Evolutionary conservation across 2,797 vertebrate genomes (phyloP).

Genomic region (Hapalemur alaotrensis): DNA sequence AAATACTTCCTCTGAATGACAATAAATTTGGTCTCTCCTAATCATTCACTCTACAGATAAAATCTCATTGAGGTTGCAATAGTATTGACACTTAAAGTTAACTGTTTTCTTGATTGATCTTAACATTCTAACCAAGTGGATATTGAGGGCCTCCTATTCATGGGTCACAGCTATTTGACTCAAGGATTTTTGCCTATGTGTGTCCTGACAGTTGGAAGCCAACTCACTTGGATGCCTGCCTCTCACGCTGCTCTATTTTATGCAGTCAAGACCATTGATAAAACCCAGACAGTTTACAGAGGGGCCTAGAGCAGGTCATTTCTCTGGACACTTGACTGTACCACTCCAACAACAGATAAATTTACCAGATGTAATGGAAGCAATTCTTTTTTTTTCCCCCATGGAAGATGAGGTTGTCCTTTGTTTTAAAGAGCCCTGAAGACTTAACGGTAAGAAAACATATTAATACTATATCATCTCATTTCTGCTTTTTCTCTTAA

Average conservation of each 20-base stretch:
- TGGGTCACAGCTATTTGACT: neutral
- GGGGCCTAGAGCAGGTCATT: constrained; percentile 11
- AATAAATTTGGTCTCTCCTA: constrained; percentile 70
- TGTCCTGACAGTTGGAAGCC: constrained; percentile 12
- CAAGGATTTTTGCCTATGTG: neutral
- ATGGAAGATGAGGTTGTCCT: neutral
- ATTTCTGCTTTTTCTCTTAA: neutral
- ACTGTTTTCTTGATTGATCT: constrained; percentile 48
- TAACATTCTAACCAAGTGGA: constrained; percentile 7
- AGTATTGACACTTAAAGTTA: constrained; percentile 19
- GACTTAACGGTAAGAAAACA: neutral
- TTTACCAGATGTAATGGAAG: constrained; percentile 55
- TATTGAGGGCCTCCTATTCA: neutral
- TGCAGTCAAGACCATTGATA: constrained; percentile 57
- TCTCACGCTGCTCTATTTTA: neutral
- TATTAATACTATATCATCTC: neutral
- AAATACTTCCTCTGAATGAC: constrained; percentile 74
- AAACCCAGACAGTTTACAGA: constrained; percentile 58
- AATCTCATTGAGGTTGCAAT: constrained; percentile 58
- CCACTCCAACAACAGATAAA: constrained; percentile 43
- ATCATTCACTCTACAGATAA: constrained; percentile 68
- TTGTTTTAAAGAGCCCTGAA: neutral
- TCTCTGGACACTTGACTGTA: constrained; percentile 44
- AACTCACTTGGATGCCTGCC: constrained; percentile 43
- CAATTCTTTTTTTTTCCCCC: neutral